A percentile compares a stretch with the other conserved stretches of the same genome.
Evolutionary conservation across 2,113 vertebrate genomes (phyloP).

Genomic region (Stigmatopora nigra): DNA sequence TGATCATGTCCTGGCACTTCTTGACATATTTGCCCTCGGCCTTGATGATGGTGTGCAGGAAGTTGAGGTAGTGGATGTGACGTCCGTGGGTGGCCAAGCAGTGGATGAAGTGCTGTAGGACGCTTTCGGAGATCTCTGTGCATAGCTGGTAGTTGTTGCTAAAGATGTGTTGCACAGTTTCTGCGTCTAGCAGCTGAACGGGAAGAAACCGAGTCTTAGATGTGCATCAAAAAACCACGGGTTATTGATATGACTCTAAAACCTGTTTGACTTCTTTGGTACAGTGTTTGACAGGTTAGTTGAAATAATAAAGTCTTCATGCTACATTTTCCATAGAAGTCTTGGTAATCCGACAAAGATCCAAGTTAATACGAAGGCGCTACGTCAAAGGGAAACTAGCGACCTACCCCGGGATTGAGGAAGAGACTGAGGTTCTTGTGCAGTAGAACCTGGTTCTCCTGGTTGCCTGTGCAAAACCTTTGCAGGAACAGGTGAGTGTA

Average conservation of each 20-base stretch:
- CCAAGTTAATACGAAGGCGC: not conserved
- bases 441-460: conserved; percentile 89
- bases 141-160: conserved; percentile 96
- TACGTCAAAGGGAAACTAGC: not conserved
- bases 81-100: conserved; percentile 93
- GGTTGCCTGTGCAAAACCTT: conserved; percentile 92
- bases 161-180: conserved; percentile 98
- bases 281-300: too few species aligned
- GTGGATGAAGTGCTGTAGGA: conserved; percentile 94
- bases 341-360: not conserved
- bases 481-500: conserved; percentile 94
- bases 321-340: not conserved
- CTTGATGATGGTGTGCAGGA: conserved; percentile 98
- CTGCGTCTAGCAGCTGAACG: conserved; percentile 82
- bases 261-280: too few species aligned
- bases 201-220: not conserved
- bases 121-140: conserved; percentile 83
- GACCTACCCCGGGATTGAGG: conserved; percentile 84
- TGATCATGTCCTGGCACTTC: conserved; percentile 99
- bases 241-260: too few species aligned
- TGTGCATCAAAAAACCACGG: not conserved
- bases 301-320: not conserved
- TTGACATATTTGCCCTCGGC: conserved; percentile 98
- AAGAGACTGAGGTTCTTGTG: conserved; percentile 92
- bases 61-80: conserved; percentile 95